phyloP scores from a whole-genome alignment of 2,113 vertebrate species.

The Connochaetes taurinus region DNA sequence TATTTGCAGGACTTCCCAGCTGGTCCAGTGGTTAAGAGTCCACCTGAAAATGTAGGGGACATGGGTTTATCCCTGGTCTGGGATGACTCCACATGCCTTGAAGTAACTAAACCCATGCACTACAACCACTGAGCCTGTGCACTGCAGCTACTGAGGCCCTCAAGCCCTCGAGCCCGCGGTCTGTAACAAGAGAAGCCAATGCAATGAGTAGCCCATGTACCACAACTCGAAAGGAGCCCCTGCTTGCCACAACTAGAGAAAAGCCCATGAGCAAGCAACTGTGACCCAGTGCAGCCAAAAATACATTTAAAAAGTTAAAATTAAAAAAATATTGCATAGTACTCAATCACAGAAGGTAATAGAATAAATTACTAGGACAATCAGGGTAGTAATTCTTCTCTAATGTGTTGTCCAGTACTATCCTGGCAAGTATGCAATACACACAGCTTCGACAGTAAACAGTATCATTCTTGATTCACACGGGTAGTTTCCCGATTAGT shows the following conservation, averaged over 20 bases:
- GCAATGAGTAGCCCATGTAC: background rate
- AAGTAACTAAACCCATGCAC: background rate
- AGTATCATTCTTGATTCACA: background rate
- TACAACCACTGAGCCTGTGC: background rate
- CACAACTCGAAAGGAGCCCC: background rate
- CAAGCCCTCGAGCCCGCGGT: fast-evolving
- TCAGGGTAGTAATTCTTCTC: background rate
- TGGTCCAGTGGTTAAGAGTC: background rate
- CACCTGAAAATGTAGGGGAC: background rate
- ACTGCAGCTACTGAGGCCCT: background rate
- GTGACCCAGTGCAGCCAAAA: background rate
- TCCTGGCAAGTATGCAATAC: background rate
- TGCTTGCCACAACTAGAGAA: background rate
- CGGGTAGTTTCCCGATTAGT: background rate
- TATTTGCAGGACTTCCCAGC: background rate
- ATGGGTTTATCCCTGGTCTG: background rate
- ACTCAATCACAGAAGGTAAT: background rate
- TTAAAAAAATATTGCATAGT: background rate
- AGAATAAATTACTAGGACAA: background rate
- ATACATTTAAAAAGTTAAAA: background rate
- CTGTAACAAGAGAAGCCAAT: background rate
- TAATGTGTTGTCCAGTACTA: background rate
- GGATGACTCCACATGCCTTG: background rate
- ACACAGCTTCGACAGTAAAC: background rate
- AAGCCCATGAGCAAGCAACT: background rate